phyloP scores from a whole-genome alignment of 1,140 invertebrate genomes.

The Diplogasteroides magnus region DNA sequence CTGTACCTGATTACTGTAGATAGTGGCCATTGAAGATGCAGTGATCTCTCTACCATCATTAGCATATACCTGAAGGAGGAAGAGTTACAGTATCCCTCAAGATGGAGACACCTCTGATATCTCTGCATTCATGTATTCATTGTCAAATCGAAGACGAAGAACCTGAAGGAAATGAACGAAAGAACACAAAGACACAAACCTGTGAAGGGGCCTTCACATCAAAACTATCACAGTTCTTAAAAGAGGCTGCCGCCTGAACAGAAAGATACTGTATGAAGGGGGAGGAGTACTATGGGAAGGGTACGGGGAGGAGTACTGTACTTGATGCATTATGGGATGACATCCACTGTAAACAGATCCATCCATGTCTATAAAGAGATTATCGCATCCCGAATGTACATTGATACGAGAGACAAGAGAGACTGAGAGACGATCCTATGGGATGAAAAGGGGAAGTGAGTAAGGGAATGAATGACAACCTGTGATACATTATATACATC shows the following conservation, averaged over 20 bases:
- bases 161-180: neutral
- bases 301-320: too few relatives aligned
- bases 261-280: neutral
- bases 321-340: neutral
- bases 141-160: constrained; percentile 1
- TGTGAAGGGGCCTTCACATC: constrained; percentile 4
- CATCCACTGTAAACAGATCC: constrained; percentile 4
- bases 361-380: constrained; percentile 4
- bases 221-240: neutral
- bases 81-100: neutral
- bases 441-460: neutral
- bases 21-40: neutral
- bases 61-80: neutral
- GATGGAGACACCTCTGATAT: neutral
- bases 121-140: neutral
- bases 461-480: neutral
- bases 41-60: neutral
- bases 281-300: too few relatives aligned
- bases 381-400: neutral
- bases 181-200: neutral
- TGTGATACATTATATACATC: neutral
- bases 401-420: neutral
- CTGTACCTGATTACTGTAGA: neutral
- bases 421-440: neutral
- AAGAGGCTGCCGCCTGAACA: neutral